Conservation (phyloP, 2,113 vertebrate species). For the Actenoides lindsayi region DNA sequence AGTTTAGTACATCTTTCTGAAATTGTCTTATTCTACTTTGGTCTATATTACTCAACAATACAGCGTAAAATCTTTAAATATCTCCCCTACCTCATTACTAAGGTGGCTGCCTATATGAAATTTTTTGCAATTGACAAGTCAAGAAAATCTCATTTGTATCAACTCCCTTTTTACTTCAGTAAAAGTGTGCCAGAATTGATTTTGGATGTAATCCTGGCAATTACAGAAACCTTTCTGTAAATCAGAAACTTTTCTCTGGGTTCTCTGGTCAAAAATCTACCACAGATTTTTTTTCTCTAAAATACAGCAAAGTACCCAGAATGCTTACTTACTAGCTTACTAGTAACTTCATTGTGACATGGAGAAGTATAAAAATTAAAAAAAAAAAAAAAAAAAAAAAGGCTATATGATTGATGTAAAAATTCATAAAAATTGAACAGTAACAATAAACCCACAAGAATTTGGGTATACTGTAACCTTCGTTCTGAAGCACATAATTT, state of each 20-base stretch:
- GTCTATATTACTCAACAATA: neutral
- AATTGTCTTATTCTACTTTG: neutral
- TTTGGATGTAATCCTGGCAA: neutral
- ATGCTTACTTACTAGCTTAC: neutral
- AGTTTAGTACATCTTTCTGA: neutral
- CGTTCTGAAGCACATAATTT: neutral
- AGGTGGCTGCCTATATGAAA: neutral
- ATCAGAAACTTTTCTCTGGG: neutral
- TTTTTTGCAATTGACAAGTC: neutral
- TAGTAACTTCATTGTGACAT: neutral
- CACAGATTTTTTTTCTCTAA: neutral
- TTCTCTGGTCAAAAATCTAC: neutral
- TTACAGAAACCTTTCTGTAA: neutral
- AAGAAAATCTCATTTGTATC: neutral
- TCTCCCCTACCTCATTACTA: neutral
- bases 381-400: rapidly evolving
- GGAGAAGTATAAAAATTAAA: neutral
- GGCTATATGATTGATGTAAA: neutral
- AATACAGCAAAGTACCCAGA: neutral
- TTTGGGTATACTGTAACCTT: neutral
- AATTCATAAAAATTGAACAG: neutral
- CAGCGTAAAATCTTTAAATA: neutral
- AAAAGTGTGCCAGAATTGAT: neutral
- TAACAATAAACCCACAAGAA: neutral
- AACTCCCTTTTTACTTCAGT: neutral